These are phyloP conservation scores for Gambusia affinis DNA, from an alignment of 2,113 vertebrate genomes.

Conservation along the genomic window DNA sequence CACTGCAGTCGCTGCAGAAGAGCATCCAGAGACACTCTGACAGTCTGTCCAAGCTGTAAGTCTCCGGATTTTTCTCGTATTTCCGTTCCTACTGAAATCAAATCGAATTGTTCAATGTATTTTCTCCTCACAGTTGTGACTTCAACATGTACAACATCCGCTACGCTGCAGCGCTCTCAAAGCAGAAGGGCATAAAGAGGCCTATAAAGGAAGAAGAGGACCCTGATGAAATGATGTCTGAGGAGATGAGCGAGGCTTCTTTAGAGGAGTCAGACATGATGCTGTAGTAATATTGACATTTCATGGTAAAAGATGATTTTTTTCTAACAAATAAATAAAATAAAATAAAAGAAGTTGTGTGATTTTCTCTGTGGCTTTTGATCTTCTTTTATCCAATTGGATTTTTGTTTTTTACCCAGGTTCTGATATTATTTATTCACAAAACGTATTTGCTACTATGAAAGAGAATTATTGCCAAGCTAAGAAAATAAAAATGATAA, in stretches of 20 bases:
- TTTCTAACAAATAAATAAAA: not conserved
- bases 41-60: constrained; percentile 92
- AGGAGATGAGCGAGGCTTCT: constrained; percentile 66
- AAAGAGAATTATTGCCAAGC: no score
- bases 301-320: constrained; percentile 19
- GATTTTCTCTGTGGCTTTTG: not conserved
- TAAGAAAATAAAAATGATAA: no score
- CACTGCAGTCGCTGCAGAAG: constrained; percentile 91
- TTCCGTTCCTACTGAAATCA: not conserved
- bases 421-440: not conserved
- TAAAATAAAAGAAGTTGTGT: constrained; percentile 23
- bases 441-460: not conserved
- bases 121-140: constrained; percentile 83
- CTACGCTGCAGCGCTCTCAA: constrained; percentile 84
- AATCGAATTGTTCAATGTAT: not conserved
- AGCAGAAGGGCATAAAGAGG: constrained; percentile 88
- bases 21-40: constrained; percentile 89
- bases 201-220: constrained; percentile 46
- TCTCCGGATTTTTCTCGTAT: constrained; percentile 20
- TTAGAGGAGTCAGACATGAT: constrained; percentile 64
- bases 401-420: not conserved
- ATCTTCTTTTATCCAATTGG: not conserved
- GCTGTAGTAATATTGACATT: constrained; percentile 27
- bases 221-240: constrained; percentile 47
- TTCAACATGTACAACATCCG: constrained; percentile 94